These are phyloP conservation scores for Hyposmocoma kahamanoa DNA, from an alignment of 1,140 invertebrate species.

Conservation along the genomic window DNA sequence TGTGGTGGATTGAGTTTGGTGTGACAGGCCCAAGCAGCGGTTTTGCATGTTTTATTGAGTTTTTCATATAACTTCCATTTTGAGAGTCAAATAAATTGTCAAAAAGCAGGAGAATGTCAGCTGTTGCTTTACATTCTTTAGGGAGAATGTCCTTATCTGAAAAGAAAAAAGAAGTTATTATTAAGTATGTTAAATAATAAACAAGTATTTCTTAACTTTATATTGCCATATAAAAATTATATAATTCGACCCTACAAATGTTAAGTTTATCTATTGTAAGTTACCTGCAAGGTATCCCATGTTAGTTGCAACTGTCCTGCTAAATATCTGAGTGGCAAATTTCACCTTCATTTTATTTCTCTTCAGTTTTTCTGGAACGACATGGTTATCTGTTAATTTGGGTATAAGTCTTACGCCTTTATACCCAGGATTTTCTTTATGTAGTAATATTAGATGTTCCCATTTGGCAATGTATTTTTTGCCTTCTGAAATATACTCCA, in stretches of 20 bases:
- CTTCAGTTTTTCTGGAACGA: constrained; percentile 15
- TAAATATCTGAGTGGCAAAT: constrained; percentile 34
- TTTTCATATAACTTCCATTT: constrained; percentile 22
- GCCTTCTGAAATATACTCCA: constrained; percentile 16
- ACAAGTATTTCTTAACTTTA: not conserved
- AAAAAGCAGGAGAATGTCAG: constrained; percentile 29
- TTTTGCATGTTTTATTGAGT: constrained; percentile 16
- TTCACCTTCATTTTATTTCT: constrained; percentile 37
- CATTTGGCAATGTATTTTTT: too few relatives aligned
- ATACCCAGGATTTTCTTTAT: constrained; percentile 9
- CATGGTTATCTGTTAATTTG: constrained; percentile 30
- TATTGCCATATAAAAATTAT: too few relatives aligned
- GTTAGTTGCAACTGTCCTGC: constrained; percentile 22
- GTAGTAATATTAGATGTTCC: constrained; percentile 11
- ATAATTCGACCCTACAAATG: too few relatives aligned
- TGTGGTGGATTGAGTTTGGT: constrained; percentile 24
- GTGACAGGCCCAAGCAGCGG: constrained; percentile 28
- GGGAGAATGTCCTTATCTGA: not conserved
- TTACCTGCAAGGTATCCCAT: constrained; percentile 28
- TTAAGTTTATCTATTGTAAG: too few relatives aligned
- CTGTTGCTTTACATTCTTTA: constrained; percentile 21
- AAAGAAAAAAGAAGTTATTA: constrained; percentile 3
- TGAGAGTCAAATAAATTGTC: constrained; percentile 34
- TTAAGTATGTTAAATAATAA: not conserved
- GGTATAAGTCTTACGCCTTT: constrained; percentile 14